These are phyloP conservation scores for Spatula clypeata DNA, from an alignment of 2,797 vertebrate species.

Conservation along the genomic window DNA sequence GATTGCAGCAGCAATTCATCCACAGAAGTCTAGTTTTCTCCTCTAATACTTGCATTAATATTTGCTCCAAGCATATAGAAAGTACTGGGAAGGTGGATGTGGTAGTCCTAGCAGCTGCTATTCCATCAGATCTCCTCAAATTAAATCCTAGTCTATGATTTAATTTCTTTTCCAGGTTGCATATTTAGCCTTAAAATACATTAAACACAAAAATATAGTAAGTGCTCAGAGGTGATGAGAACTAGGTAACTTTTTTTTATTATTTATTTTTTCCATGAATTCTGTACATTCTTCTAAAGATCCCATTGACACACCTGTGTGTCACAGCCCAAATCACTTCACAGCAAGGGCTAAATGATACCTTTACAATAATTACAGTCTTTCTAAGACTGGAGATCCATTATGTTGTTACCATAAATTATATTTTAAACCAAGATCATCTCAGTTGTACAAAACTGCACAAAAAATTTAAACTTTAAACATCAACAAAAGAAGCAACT, in stretches of 20 bases:
- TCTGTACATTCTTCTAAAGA: not conserved
- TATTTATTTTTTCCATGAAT: not conserved
- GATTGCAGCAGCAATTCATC: not conserved
- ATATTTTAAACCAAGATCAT: not conserved
- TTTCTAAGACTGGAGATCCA: not conserved
- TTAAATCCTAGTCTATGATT: not conserved
- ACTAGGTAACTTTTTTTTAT: constrained; percentile 21
- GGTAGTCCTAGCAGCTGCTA: not conserved
- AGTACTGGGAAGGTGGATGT: not conserved
- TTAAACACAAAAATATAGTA: not conserved
- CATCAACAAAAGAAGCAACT: not conserved
- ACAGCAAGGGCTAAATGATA: not conserved
- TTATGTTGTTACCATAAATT: not conserved
- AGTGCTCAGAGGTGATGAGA: not conserved
- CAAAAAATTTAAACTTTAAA: not conserved
- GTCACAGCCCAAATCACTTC: not conserved
- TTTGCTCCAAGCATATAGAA: not conserved
- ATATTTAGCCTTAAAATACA: not conserved
- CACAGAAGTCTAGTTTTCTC: not conserved
- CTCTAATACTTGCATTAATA: not conserved
- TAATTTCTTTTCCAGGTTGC: not conserved
- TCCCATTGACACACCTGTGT: not conserved
- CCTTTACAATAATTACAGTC: not conserved
- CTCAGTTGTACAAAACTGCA: not conserved
- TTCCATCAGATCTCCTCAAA: not conserved